Conservation (phyloP, 2,888 invertebrate species). For the Parnassius orleans region DNA sequence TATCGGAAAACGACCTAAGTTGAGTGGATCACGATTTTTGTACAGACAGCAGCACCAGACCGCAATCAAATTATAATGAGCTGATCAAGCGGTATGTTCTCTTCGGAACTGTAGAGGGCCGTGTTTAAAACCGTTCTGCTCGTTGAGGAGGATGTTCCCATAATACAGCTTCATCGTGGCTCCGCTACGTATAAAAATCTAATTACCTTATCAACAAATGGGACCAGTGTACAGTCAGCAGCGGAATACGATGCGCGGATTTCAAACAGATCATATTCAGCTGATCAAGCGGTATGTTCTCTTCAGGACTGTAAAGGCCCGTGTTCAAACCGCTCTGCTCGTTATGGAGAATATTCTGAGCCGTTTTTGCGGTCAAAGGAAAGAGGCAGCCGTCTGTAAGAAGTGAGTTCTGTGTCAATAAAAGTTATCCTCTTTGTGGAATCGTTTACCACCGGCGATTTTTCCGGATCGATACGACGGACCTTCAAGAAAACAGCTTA, state of each 20-base stretch:
- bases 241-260: conserved; percentile 84
- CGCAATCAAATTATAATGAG: conserved; percentile 81
- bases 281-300: conserved; percentile 75
- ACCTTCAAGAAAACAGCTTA: too few species aligned
- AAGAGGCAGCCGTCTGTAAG: conserved; percentile 70
- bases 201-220: conserved; percentile 83
- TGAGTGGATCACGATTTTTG: too few species aligned
- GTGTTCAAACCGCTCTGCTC: conserved; percentile 75
- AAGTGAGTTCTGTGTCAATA: too few species aligned
- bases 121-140: conserved; percentile 73
- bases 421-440: not conserved
- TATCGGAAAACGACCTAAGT: too few species aligned
- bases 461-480: too few species aligned
- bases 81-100: conserved; percentile 75
- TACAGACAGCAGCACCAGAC: conserved; percentile 83
- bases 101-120: conserved; percentile 71
- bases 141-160: conserved; percentile 66
- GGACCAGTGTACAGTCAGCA: conserved; percentile 88
- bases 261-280: conserved; percentile 81
- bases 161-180: too few species aligned
- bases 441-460: too few species aligned
- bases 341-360: conserved; percentile 69
- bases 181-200: too few species aligned
- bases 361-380: conserved; percentile 72
- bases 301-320: conserved; percentile 72